These are phyloP conservation scores for western clawed frog (Xenopus tropicalis) DNA, from an alignment of 2,113 vertebrate genomes.

Conservation along the genomic window UCB_Xtro_10.0 CM004448.2:93852501-93853000, in stretches of 20 bases:
- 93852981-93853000: slow-evolving; percentile 48
- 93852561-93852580: too few species aligned
- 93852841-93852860: slow-evolving; percentile 47
- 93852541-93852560: too few species aligned
- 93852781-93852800: slow-evolving; percentile 46
- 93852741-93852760: neutral
- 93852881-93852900: slow-evolving; percentile 52
- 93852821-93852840: slow-evolving; percentile 46
- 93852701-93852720: slow-evolving; percentile 26
- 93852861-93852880: slow-evolving; percentile 42
- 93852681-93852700: slow-evolving; percentile 25
- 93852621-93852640: slow-evolving; percentile 22
- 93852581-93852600: too few species aligned
- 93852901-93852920: slow-evolving; percentile 47
- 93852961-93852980: slow-evolving; percentile 49
- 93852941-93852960: slow-evolving; percentile 49
- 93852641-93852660: slow-evolving; percentile 13
- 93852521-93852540: too few species aligned
- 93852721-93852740: slow-evolving; percentile 20
- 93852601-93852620: slow-evolving; percentile 31
- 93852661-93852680: slow-evolving; percentile 28
- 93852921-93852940: slow-evolving; percentile 52
- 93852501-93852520: too few species aligned
- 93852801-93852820: slow-evolving; percentile 47
- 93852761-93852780: slow-evolving; percentile 33